Evolutionary conservation across 2,888 invertebrate genomes (phyloP).

Genomic region (Molanna angustata): DNA sequence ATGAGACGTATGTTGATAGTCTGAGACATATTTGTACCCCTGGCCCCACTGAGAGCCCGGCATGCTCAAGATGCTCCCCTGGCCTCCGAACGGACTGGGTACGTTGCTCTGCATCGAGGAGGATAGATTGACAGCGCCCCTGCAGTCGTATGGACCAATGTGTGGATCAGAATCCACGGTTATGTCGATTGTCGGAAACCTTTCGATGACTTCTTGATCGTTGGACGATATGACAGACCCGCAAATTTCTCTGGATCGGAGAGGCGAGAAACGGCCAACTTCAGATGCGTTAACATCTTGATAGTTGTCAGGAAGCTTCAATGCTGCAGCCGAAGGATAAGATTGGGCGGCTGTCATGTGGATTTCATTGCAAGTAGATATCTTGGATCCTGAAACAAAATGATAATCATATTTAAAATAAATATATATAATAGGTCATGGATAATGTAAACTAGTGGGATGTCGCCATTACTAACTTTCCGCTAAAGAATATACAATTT

Average conservation of each 20-base stretch:
- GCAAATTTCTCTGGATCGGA: conserved; percentile 61
- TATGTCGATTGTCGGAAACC: conserved; percentile 39
- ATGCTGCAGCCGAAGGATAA: conserved; percentile 53
- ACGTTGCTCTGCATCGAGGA: conserved; percentile 75
- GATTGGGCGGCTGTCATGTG: conserved; percentile 50
- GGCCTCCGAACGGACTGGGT: conserved; percentile 63
- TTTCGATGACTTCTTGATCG: conserved; percentile 36
- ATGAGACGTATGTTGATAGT: conserved; percentile 65
- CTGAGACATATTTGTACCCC: conserved; percentile 66
- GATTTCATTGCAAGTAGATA: conserved; percentile 39
- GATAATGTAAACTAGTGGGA: no score
- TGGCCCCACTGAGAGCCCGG: conserved; percentile 72
- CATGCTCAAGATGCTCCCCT: conserved; percentile 68
- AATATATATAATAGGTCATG: no score
- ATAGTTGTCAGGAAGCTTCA: conserved; percentile 61
- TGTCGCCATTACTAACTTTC: no score
- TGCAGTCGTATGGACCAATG: conserved; percentile 66
- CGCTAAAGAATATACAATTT: no score
- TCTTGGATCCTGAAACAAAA: conserved; percentile 23
- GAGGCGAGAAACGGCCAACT: conserved; percentile 62
- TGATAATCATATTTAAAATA: no score
- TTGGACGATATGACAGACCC: conserved; percentile 57
- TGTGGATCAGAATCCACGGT: conserved; percentile 54
- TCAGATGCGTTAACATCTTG: conserved; percentile 63
- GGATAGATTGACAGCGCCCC: conserved; percentile 63